Base-by-base conservation (phyloP, 2,113 vertebrate species). In the Xenotilapia leptura region DNA sequence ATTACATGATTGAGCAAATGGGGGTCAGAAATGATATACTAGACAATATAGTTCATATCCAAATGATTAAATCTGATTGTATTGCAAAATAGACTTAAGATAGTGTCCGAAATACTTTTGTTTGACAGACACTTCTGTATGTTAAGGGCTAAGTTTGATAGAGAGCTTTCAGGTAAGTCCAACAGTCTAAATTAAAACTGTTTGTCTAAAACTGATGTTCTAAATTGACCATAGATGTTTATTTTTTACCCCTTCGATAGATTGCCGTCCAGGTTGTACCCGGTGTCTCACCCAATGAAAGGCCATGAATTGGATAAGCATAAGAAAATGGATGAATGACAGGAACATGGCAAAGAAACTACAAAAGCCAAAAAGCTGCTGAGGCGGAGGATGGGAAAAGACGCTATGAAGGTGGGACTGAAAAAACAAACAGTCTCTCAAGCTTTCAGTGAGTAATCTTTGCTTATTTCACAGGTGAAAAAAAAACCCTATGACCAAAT, bases 381-480 rank as follows among this genome's bases (percentile, higher is more conserved):
- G 23, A 77, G 21, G 21, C 42, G 3, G 10, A 31, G 15, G 10
- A 31, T 77, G 8, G 42, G 42, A 19, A 77, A 31, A 75, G 23
- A 31, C 2, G 1, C 49, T 49, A n/a, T 49, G 14, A 47, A 4
- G 70, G 42, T 75, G 40, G 68, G 13, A 45, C 9, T 47, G 40
- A 73, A 15, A 47, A 70, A 70, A 42, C 38, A 70, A 42, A 68
- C n/a, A 23, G 38, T 73, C 5, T 73, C 38, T 70, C 11, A 15
- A 15, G 38, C n/a, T 15, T 70, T 42, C 12, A 70, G 12, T 73
- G 31, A n/a, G 31, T 65, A 38, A 65, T 65, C 60, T n/a, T 65
- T 65, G 60, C 19, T 65, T 65, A 38, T 65, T 38, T 65, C 33
- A 65, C 19, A 65, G 60, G 60, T 38, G 33, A 21, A 65, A 62